Base-by-base conservation (phyloP, 2,888 invertebrate species). In the Endomychus coccineus region DNA sequence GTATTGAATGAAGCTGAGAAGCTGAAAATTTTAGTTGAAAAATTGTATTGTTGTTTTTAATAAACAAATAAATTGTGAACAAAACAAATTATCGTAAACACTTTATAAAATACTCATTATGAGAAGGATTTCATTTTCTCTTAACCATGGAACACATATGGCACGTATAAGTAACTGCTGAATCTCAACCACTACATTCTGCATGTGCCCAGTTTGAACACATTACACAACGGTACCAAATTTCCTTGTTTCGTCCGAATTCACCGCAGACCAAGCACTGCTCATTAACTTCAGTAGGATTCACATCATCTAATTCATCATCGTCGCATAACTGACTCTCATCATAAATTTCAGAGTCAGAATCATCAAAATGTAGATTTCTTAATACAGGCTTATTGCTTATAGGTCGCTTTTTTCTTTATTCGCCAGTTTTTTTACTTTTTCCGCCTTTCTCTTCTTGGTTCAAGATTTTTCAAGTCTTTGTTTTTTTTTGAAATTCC, bases 401-500 rank as follows among this genome's bases (percentile, higher is more conserved):
- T n/a, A n/a, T n/a, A n/a, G n/a, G n/a, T n/a, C n/a, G 23, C 7
- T 23, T 23, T 7, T 23, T 23, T 23, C 23, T 23, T 7, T 23
- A 23, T 3, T 23, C 3, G 23, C 23, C 23, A 23, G 3, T 23
- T 23, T 23, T 23, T 7, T 7, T 23, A 10, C 7, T 23, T 23
- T 11, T 7, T 23, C 7, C 3, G n/a, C 23, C n/a, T 4, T 11
- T 23, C 11, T 3, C 7, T n/a, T 23, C 23, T 23, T 23, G 4
- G 7, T 4, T 10, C 37, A 28, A 14, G 25, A n/a, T 34, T 37
- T 43, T n/a, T 21, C 28, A 10, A 34, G 21, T 39, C n/a, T 39
- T 32, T 2, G 22, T 14, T 24, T 28, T 17, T 9, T 32, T 25
- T n/a, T 19, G 22, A 31, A 4, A 21, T 16, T 27, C 39, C 38